Conservation (phyloP, 1,140 invertebrate genomes). For the Leptestheria dahalacensis region DNA sequence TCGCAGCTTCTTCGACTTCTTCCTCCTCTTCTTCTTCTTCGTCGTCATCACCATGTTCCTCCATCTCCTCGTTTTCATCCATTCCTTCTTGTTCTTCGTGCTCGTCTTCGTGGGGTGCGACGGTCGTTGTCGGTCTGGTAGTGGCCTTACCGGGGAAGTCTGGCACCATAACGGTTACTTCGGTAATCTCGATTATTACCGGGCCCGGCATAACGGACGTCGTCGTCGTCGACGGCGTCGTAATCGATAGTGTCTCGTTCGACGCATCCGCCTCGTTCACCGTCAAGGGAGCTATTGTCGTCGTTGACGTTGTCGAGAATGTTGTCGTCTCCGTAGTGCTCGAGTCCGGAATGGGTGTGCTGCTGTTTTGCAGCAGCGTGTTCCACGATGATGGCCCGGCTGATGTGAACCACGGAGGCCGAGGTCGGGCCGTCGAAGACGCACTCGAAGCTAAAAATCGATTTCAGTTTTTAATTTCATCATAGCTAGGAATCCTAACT, state of each 20-base stretch:
- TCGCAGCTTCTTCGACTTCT: slow-evolving; percentile 23
- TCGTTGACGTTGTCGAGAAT: slow-evolving; percentile 13
- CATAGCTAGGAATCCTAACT: no score
- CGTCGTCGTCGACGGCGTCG: slow-evolving; percentile 15
- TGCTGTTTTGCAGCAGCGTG: slow-evolving; percentile 37
- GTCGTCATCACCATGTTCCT: neutral
- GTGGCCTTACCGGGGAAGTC: neutral
- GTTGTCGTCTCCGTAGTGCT: slow-evolving; percentile 1
- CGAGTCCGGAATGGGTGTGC: slow-evolving; percentile 17
- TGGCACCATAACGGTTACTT: neutral
- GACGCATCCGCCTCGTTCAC: no score
- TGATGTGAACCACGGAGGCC: slow-evolving; percentile 65
- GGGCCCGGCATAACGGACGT: neutral
- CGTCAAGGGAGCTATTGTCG: neutral
- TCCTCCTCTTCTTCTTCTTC: slow-evolving; percentile 26
- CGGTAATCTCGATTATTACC: neutral
- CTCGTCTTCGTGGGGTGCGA: slow-evolving; percentile 3
- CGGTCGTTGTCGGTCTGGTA: neutral
- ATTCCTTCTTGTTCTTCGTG: slow-evolving; percentile 9
- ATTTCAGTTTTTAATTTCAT: neutral
- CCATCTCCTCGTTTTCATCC: neutral
- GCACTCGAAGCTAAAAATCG: slow-evolving; percentile 51
- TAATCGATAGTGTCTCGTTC: neutral
- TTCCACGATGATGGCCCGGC: slow-evolving; percentile 55
- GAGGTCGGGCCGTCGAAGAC: slow-evolving; percentile 64